These are phyloP conservation scores for Scelioninae gen. 2 DNA, from an alignment of 2,888 invertebrate genomes.

Conservation along the genomic window DNA sequence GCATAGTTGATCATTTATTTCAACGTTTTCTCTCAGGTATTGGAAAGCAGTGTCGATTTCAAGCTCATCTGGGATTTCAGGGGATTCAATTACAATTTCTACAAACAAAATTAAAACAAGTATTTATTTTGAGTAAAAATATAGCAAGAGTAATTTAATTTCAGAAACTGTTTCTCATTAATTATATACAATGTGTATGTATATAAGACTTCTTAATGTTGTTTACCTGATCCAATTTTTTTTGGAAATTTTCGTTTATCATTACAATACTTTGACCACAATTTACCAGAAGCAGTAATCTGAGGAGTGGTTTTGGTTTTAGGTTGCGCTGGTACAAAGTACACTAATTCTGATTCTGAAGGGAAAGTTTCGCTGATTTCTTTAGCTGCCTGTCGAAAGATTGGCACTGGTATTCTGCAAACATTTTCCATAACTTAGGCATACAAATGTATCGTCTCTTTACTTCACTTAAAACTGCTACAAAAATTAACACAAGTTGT, in stretches of 20 bases:
- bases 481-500: background rate
- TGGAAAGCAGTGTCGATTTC: background rate
- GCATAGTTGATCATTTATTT: background rate
- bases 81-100: too few relatives aligned
- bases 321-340: slow-evolving; percentile 15
- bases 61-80: too few relatives aligned
- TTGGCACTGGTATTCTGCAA: slow-evolving; percentile 11
- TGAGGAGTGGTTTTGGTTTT: slow-evolving; percentile 12
- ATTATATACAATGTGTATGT: too few relatives aligned
- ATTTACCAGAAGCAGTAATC: slow-evolving; percentile 11
- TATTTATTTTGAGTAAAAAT: too few relatives aligned
- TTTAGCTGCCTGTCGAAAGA: slow-evolving; percentile 2
- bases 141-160: too few relatives aligned
- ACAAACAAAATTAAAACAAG: too few relatives aligned
- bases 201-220: too few relatives aligned
- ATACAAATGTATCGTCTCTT: too few relatives aligned
- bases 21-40: slow-evolving; percentile 12
- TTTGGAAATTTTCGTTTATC: background rate
- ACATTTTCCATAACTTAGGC: background rate
- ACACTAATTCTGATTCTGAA: slow-evolving; percentile 1
- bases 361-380: slow-evolving; percentile 9
- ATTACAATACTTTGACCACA: slow-evolving; percentile 14
- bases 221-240: background rate
- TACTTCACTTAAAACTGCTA: background rate
- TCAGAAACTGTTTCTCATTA: too few relatives aligned